Percentiles rank a stretch among this genome's conserved stretches.
Evolutionary conservation across 2,888 invertebrate species (phyloP).

Genomic region (Piscicola geometra): DNA sequence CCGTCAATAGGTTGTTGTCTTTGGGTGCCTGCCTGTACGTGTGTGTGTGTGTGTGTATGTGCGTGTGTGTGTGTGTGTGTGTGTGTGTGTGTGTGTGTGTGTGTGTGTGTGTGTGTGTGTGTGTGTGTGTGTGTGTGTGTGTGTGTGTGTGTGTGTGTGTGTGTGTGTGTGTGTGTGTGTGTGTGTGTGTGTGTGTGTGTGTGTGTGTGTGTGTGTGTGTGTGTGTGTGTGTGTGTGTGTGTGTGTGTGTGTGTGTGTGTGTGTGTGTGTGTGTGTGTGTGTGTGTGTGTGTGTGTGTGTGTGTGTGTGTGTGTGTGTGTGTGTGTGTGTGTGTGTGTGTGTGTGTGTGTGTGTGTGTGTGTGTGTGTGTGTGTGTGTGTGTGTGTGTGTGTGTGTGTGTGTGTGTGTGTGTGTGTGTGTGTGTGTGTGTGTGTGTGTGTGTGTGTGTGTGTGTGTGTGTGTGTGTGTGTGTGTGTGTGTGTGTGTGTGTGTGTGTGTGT

Average conservation of each 20-base stretch:
- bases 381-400: slow-evolving; percentile 27
- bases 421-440: slow-evolving; percentile 28
- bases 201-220: slow-evolving; percentile 19
- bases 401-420: slow-evolving; percentile 28
- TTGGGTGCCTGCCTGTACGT: slow-evolving; percentile 31
- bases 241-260: slow-evolving; percentile 31
- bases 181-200: slow-evolving; percentile 19
- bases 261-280: slow-evolving; percentile 36
- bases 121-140: slow-evolving; percentile 19
- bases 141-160: slow-evolving; percentile 19
- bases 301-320: slow-evolving; percentile 32
- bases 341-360: slow-evolving; percentile 28
- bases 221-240: slow-evolving; percentile 19
- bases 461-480: slow-evolving; percentile 1
- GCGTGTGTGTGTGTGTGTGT: slow-evolving; percentile 19
- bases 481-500: too few species aligned
- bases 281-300: slow-evolving; percentile 36
- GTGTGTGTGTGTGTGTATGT: slow-evolving; percentile 20
- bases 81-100: slow-evolving; percentile 19
- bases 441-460: background rate
- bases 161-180: slow-evolving; percentile 19
- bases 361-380: slow-evolving; percentile 17
- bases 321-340: slow-evolving; percentile 30
- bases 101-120: slow-evolving; percentile 19
- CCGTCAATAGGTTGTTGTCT: background rate